phyloP scores from a whole-genome alignment of 2,888 invertebrate genomes.

The Pseudococcus jackbeardsleyi region DNA sequence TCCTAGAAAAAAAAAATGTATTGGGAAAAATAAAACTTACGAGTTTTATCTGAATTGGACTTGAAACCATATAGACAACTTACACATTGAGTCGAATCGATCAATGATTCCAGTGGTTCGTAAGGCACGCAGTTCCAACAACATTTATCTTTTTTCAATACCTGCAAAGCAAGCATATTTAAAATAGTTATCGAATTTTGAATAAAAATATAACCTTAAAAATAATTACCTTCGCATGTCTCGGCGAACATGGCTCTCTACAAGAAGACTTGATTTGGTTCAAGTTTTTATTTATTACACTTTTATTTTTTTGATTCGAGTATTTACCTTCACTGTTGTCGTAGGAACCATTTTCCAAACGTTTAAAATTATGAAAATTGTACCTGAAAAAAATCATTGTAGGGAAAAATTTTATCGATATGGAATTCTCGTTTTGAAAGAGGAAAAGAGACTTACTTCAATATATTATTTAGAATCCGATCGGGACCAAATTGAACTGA shows the following conservation, averaged over 20 bases:
- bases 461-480: neutral
- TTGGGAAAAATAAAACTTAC: neutral
- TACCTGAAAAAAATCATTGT: constrained; percentile 73
- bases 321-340: constrained; percentile 71
- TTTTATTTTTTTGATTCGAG: neutral
- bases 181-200: no score
- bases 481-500: neutral
- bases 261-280: neutral
- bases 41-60: constrained; percentile 71
- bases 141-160: constrained; percentile 26
- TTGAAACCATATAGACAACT: constrained; percentile 77
- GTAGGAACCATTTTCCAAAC: constrained; percentile 66
- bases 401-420: no score
- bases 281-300: neutral
- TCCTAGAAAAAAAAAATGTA: neutral
- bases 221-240: neutral
- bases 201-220: neutral
- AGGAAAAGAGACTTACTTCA: neutral
- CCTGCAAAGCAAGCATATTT: neutral
- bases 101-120: constrained; percentile 8
- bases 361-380: constrained; percentile 83
- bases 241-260: neutral
- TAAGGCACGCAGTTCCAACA: constrained; percentile 12
- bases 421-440: no score
- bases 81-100: constrained; percentile 72